Evolutionary conservation across 1,140 invertebrate species (phyloP), one percentile per base, ranked within the genome.

Genomic region (Paraescarpia echinospica): DNA sequence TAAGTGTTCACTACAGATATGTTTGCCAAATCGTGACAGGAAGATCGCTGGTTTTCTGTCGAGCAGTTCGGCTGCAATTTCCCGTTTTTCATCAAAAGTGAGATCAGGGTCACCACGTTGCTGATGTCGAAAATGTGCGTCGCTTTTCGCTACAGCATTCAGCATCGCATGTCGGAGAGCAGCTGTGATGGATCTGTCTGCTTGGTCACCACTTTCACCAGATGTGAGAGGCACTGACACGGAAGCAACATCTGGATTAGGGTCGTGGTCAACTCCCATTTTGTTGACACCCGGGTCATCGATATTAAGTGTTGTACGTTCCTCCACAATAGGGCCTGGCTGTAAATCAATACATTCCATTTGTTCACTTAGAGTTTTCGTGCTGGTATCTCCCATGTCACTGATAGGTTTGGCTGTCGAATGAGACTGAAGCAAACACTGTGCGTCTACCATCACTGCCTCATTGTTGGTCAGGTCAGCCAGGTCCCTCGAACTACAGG

Each of bases 51-150:
- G 97, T 94, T 97, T 98, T 94, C 97, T 97, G 35, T 97, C 95
- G 48, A 98, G 97, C n/a, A 98, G 93, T 90, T 97, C 96, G 91
- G 94, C 94, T 0, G 98, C 98, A 92, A 98, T 97, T 93, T 96
- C 94, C 94, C 96, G 96, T 96, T 98, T 98, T 94, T 98, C 97
- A 22, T 96, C 94, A 4, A 96, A 95, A 1, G 96, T 97, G 89
- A 98, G 95, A 94, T 98, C 98, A 12, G 96, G 96, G 95, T 98
- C 98, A 94, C 97, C 97, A 92, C 97, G 96, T 96, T 98, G 98
- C 95, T 98, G 97, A 95, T 97, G 98, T 95, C 97, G 98, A 94
- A 98, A 98, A 93, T 95, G 95, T 33, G 96, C 96, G 92, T 92
- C 92, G 89, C 48, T 92, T 34, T 92, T 92, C 4, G 88, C 92